Conservation (phyloP, 2,113 vertebrate genomes). For the Synchiropus splendidus region DNA sequence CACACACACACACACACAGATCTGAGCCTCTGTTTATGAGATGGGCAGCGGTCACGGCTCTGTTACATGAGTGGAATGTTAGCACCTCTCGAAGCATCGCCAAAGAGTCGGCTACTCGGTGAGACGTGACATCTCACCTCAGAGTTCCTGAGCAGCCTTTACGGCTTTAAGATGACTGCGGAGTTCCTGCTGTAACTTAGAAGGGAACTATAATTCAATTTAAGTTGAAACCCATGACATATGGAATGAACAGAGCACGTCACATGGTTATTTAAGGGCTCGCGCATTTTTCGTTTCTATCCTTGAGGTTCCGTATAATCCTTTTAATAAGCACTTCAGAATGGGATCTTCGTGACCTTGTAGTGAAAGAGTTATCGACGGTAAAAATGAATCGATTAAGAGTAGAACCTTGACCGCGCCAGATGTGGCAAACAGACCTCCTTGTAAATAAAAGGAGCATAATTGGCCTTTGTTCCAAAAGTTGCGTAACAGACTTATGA, state of each 20-base stretch:
- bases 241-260: conserved; percentile 25
- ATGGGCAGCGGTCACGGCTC: conserved; percentile 17
- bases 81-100: conserved; percentile 7
- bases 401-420: no score
- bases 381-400: no score
- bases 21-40: conserved; percentile 21
- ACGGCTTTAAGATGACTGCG: no score
- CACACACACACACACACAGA: conserved; percentile 4
- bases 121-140: conserved; percentile 5
- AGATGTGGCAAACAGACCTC: no score
- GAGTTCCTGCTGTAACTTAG: conserved; percentile 5
- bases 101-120: neutral
- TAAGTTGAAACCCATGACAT: conserved; percentile 29
- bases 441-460: no score
- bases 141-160: neutral
- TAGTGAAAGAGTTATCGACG: no score
- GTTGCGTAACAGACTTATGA: neutral
- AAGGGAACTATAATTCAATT: conserved; percentile 30
- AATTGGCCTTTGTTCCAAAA: neutral
- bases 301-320: conserved; percentile 20
- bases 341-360: no score
- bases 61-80: conserved; percentile 5
- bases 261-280: conserved; percentile 27
- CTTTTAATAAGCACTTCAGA: conserved; percentile 7
- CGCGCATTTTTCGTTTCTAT: conserved; percentile 30